Conservation (phyloP, 2,888 invertebrate genomes). For the Melikaiella ostensackeni region DNA sequence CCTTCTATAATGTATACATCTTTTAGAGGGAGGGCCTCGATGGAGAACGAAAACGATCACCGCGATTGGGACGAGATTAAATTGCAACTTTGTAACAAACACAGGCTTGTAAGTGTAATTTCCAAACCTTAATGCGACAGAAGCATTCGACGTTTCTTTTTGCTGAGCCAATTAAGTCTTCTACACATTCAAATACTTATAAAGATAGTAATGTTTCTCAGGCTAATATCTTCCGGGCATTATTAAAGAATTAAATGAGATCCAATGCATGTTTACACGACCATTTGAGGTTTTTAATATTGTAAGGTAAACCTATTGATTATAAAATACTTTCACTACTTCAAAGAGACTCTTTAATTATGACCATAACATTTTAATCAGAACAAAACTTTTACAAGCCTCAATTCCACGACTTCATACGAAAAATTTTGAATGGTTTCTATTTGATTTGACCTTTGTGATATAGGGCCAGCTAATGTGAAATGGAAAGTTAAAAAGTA, state of each 20-base stretch:
- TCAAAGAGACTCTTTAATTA: background rate
- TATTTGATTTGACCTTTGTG: background rate
- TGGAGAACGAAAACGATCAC: background rate
- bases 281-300: background rate
- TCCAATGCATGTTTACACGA: background rate
- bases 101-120: conserved; percentile 14
- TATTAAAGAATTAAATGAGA: conserved; percentile 8
- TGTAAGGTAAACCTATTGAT: background rate
- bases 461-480: background rate
- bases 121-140: conserved; percentile 5
- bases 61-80: conserved; percentile 31
- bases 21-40: background rate
- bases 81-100: conserved; percentile 31
- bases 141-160: background rate
- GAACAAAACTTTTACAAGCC: background rate
- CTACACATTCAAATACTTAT: background rate
- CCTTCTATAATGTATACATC: background rate
- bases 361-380: background rate
- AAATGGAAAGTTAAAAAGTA: background rate
- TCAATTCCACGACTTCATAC: background rate
- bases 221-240: background rate
- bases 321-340: background rate
- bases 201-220: conserved; percentile 4
- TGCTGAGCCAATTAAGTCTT: conserved; percentile 20
- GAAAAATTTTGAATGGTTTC: background rate